Evolutionary conservation across 2,113 vertebrate species (phyloP).

Genomic region (Etheostoma spectabile): DNA sequence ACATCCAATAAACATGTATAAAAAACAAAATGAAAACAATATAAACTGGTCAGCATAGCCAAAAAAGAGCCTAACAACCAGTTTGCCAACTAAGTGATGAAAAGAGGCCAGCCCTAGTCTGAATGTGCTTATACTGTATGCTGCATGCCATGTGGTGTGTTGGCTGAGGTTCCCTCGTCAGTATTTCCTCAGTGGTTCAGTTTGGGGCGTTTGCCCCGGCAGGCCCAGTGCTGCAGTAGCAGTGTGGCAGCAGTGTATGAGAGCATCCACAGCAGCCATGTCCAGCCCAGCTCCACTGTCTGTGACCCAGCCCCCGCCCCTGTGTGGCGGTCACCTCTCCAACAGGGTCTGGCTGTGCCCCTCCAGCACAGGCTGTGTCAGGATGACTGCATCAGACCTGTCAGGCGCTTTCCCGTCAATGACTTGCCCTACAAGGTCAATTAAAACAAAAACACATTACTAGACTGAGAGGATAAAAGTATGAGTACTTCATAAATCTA

Average conservation of each 20-base stretch:
- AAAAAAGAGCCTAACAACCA: constrained; percentile 20
- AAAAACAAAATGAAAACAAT: constrained; percentile 50
- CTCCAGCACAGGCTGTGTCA: constrained; percentile 82
- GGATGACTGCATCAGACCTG: constrained; percentile 97
- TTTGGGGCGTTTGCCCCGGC: constrained; percentile 20
- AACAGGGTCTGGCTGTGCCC: constrained; percentile 33
- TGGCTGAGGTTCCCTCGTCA: constrained; percentile 48
- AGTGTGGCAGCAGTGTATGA: constrained; percentile 42
- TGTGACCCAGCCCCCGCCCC: constrained; percentile 21
- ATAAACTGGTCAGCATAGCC: constrained; percentile 31
- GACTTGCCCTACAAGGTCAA: constrained; percentile 91
- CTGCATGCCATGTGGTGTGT: constrained; percentile 63
- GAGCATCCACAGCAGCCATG: constrained; percentile 44
- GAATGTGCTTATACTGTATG: constrained; percentile 69
- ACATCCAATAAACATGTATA: constrained; percentile 37
- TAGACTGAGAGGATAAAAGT: not conserved
- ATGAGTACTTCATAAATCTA: not conserved
- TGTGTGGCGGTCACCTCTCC: constrained; percentile 26
- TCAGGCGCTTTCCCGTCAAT: constrained; percentile 94
- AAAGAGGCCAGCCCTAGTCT: constrained; percentile 53
- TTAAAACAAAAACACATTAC: constrained; percentile 25
- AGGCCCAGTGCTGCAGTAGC: constrained; percentile 35
- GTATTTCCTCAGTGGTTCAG: constrained; percentile 37
- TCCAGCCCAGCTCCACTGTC: constrained; percentile 45
- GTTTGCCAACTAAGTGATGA: constrained; percentile 36